Conservation (phyloP, 2,797 vertebrate genomes). For the Myiotriccus ornatus region DNA sequence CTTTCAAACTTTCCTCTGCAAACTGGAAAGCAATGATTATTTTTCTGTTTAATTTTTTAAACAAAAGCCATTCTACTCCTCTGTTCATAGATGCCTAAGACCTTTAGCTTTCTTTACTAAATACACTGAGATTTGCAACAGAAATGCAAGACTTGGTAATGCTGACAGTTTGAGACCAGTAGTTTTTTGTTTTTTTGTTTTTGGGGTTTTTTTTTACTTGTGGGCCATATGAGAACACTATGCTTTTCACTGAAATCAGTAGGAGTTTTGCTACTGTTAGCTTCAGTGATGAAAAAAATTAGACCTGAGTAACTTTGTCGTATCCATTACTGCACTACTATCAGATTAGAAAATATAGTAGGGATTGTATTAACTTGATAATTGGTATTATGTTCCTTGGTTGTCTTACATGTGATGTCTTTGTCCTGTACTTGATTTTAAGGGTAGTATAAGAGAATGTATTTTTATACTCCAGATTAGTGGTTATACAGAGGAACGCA, state of each 20-base stretch:
- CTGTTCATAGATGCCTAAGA: not conserved
- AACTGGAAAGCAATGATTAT: not conserved
- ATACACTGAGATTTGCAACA: not conserved
- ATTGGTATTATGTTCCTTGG: not conserved
- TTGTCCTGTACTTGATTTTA: not conserved
- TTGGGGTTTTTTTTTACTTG: not conserved
- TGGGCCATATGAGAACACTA: rapidly evolving
- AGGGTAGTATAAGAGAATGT: not conserved
- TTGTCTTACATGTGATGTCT: not conserved
- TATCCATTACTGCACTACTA: not conserved
- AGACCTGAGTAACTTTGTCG: not conserved
- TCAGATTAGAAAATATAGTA: not conserved
- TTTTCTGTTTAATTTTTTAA: not conserved
- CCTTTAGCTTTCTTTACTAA: not conserved
- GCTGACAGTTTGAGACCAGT: not conserved
- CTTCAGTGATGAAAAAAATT: not conserved
- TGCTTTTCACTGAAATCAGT: not conserved
- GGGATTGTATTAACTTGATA: not conserved
- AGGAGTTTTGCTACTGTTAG: not conserved
- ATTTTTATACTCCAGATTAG: not conserved
- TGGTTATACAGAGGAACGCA: not conserved
- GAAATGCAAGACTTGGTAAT: not conserved
- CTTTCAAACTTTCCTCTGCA: not conserved
- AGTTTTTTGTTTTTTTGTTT: too few species aligned
- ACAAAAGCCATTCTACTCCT: not conserved